These are phyloP conservation scores for Sialis lutaria DNA, from an alignment of 2,888 invertebrate species.

Conservation along the genomic window DNA sequence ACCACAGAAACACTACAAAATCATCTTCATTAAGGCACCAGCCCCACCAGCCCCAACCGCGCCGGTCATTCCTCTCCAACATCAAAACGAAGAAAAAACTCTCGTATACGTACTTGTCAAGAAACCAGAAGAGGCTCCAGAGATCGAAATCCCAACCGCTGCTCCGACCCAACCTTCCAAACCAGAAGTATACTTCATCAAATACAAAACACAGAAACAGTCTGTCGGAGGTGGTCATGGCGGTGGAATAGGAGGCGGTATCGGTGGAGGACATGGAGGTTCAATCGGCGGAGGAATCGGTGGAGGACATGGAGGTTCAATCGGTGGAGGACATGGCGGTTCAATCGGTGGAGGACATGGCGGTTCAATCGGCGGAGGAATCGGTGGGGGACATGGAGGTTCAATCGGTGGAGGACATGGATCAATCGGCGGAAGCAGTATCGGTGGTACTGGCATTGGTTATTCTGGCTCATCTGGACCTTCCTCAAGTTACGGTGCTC, in stretches of 20 bases:
- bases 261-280: slow-evolving; percentile 22
- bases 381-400: slow-evolving; percentile 13
- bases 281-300: slow-evolving; percentile 16
- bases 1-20: slow-evolving; percentile 79
- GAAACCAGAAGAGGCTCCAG: slow-evolving; percentile 71
- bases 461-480: slow-evolving; percentile 30
- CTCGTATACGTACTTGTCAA: slow-evolving; percentile 78
- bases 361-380: slow-evolving; percentile 17
- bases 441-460: slow-evolving; percentile 16
- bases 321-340: slow-evolving; percentile 13
- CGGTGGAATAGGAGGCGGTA: slow-evolving; percentile 20
- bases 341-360: slow-evolving; percentile 20
- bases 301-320: slow-evolving; percentile 14
- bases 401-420: slow-evolving; percentile 14
- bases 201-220: slow-evolving; percentile 54
- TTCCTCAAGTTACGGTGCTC: slow-evolving; percentile 24
- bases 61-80: slow-evolving; percentile 58
- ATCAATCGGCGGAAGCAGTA: slow-evolving; percentile 10
- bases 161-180: slow-evolving; percentile 72
- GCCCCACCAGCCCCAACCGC: slow-evolving; percentile 61
- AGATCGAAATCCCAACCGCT: slow-evolving; percentile 58
- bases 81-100: slow-evolving; percentile 76
- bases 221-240: slow-evolving; percentile 25
- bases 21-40: slow-evolving; percentile 84
- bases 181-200: slow-evolving; percentile 82